These are phyloP conservation scores for Geophilus truncorum DNA, from an alignment of 2,888 invertebrate genomes.

Conservation along the genomic window DNA sequence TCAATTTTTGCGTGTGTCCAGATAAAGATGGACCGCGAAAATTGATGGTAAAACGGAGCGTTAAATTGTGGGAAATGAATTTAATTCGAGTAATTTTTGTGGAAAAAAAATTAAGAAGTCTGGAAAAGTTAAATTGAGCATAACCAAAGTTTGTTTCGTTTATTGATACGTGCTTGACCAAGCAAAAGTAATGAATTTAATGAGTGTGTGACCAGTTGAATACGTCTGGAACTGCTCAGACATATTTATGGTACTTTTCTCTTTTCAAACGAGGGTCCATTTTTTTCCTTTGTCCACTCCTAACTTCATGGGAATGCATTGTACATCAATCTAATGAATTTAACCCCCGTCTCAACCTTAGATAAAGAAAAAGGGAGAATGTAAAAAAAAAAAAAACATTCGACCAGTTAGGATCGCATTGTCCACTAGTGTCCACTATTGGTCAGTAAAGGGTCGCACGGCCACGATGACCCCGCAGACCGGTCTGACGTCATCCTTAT, in stretches of 20 bases:
- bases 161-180: slow-evolving; percentile 1
- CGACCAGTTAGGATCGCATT: background rate
- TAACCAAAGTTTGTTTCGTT: background rate
- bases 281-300: background rate
- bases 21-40: too few relatives aligned
- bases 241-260: background rate
- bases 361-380: too few relatives aligned
- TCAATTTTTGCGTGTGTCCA: too few relatives aligned
- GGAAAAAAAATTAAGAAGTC: background rate
- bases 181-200: slow-evolving; percentile 10
- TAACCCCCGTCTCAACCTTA: background rate
- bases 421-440: background rate
- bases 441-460: slow-evolving; percentile 2
- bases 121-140: too few relatives aligned
- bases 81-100: background rate
- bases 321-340: background rate
- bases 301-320: background rate
- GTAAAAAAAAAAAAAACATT: background rate
- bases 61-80: too few relatives aligned
- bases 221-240: background rate
- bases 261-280: slow-evolving; percentile 3
- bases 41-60: too few relatives aligned
- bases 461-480: background rate
- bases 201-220: background rate
- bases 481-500: background rate